A percentile compares a stretch with the other conserved stretches of the same genome.
These are phyloP conservation scores for Diaprepes abbreviatus DNA, from an alignment of 2,888 invertebrate genomes.

Conservation along the genomic window DNA sequence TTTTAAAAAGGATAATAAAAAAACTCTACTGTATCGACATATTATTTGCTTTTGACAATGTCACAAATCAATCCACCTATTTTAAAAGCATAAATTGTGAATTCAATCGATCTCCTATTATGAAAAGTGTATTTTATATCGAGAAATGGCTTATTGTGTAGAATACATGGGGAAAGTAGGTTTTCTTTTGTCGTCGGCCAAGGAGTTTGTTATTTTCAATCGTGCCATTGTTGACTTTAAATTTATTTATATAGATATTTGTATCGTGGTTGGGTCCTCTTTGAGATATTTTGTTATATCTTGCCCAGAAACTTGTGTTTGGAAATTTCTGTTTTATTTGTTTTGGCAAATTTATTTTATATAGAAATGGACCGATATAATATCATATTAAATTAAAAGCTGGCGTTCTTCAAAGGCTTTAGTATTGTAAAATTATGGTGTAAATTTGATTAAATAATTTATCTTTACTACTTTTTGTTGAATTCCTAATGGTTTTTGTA, in stretches of 20 bases:
- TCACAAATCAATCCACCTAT: neutral
- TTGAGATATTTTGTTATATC: neutral
- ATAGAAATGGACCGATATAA: too few species aligned
- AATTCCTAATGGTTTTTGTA: too few species aligned
- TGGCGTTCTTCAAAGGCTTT: too few species aligned
- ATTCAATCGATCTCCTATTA: conserved; percentile 11
- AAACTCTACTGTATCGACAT: too few species aligned
- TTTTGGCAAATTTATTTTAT: neutral
- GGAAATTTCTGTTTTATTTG: neutral
- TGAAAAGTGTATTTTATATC: conserved; percentile 8
- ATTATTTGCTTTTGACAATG: neutral
- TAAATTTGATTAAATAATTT: too few species aligned
- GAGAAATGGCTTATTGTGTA: conserved; percentile 2
- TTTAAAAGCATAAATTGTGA: neutral
- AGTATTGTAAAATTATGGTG: too few species aligned
- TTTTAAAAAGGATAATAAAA: too few species aligned
- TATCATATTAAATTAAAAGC: too few species aligned
- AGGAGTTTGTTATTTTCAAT: conserved; percentile 23
- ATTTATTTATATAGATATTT: conserved; percentile 24
- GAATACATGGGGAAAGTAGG: conserved; percentile 1
- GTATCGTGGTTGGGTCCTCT: neutral
- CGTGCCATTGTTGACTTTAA: conserved; percentile 14
- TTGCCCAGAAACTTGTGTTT: neutral
- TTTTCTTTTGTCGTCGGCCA: conserved; percentile 16
- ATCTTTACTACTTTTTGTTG: too few species aligned